Base-by-base conservation (phyloP, 1,140 invertebrate species). In the Eubasilissa regina region DNA sequence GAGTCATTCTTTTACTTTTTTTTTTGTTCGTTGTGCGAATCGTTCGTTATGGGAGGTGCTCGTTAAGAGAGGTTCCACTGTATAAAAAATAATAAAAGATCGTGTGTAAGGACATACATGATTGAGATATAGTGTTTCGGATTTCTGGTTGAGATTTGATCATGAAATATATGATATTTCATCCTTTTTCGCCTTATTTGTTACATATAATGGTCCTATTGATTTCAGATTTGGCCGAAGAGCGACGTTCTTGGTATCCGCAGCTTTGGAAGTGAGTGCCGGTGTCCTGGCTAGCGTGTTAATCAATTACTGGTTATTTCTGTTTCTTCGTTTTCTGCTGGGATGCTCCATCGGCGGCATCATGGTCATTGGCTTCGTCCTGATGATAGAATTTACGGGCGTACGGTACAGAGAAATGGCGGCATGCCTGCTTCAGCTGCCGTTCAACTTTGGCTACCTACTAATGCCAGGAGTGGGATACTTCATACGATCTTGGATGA, bases 291-390 rank as follows among this genome's bases (percentile, higher is more conserved):
- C 89, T n/a, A 88, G 91, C 48, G 89, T 90, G 70, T 86, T 87
- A 0, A 89, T 90, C 0, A 90, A 87, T 85, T 93, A 90, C 77
- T 87, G 87, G 84, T 78, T 88, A 7, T 93, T 93, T 80, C 76
- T 90, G 19, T 45, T 89, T n/a, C 84, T 91, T 1, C 88, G 91
- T 81, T 91, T 91, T 66, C 82, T 91, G 13, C 84, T 89, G 13
- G 90, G 88, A 21, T 21, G 89, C 55, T 86, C 89, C 10, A 88
- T 89, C 66, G 90, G 89, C 60, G 90, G 89, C 4, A 89, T 88
- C 0, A 89, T 90, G 87, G 81, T 90, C 15, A 85, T 89, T 35
- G 91, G 89, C 73, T 92, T 86, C 79, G 86, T 87, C 3, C 82
- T 87, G 66, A 84, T 85, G 66, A 85, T 87, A 82, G 86, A 87